Conservation (phyloP, 2,113 vertebrate genomes). For the Cyanoramphus novaezelandiae region DNA sequence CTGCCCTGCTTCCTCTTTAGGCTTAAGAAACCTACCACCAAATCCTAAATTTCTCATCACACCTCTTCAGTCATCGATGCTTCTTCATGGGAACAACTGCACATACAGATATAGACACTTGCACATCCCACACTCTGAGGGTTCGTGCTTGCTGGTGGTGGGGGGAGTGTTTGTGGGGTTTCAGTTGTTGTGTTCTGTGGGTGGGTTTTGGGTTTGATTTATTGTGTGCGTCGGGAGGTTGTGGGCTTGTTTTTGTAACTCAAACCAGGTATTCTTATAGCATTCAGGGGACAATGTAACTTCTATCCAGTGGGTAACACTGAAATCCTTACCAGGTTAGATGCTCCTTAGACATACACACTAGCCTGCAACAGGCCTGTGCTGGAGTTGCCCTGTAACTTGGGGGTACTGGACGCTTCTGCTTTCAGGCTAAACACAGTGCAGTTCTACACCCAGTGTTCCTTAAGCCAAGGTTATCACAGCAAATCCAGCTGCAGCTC, state of each 20-base stretch:
- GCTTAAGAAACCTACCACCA: not conserved
- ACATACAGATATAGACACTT: not conserved
- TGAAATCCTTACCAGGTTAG: not conserved
- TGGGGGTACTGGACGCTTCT: not conserved
- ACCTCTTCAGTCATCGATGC: not conserved
- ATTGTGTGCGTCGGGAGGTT: too few species aligned
- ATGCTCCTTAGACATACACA: accelerated
- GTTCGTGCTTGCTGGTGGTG: not conserved
- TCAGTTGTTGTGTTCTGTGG: not conserved
- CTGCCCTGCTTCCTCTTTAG: not conserved
- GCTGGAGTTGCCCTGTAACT: not conserved
- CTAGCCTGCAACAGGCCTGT: not conserved
- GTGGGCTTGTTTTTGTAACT: not conserved
- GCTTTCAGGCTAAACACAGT: not conserved
- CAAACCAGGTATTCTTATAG: not conserved
- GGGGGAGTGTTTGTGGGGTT: not conserved
- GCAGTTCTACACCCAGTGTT: accelerated
- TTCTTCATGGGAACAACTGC: not conserved
- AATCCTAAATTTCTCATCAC: not conserved
- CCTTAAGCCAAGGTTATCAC: not conserved
- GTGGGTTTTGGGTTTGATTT: not conserved
- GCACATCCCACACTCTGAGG: not conserved
- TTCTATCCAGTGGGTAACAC: not conserved
- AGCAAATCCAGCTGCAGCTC: not conserved
- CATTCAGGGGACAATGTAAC: not conserved